Percentiles rank a stretch among this genome's conserved stretches.
phyloP scores from a whole-genome alignment of 2,797 vertebrate genomes.

The Ammospiza maritima region DNA sequence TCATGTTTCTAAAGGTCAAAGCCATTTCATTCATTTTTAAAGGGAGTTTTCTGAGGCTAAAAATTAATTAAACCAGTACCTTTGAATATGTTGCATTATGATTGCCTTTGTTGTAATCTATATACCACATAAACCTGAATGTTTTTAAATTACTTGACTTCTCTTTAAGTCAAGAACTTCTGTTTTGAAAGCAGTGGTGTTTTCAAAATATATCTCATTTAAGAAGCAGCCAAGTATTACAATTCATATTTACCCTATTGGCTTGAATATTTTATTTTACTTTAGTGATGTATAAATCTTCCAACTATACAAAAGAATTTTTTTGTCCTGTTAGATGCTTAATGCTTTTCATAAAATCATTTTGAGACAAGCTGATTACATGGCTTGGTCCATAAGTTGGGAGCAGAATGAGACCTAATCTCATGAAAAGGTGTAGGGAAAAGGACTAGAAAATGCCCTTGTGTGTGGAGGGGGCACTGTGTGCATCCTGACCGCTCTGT shows the following conservation, averaged over 20 bases:
- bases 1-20: background rate
- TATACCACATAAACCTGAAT: accelerated
- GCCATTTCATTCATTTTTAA: background rate
- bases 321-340: background rate
- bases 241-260: background rate
- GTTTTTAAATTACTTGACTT: background rate
- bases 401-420: background rate
- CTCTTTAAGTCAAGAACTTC: background rate
- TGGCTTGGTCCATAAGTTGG: accelerated
- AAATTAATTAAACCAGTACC: background rate
- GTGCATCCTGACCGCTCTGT: background rate
- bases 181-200: background rate
- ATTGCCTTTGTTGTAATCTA: background rate
- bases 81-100: background rate
- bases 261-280: background rate
- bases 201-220: background rate
- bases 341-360: background rate
- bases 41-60: background rate
- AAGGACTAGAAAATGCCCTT: background rate
- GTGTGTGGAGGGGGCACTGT: background rate
- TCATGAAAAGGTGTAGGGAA: background rate
- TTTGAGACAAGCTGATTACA: background rate
- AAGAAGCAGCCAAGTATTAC: background rate
- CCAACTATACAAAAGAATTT: background rate
- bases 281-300: background rate